phyloP scores from a whole-genome alignment of 2,888 invertebrate genomes.

The Hoplodrina ambigua region DNA sequence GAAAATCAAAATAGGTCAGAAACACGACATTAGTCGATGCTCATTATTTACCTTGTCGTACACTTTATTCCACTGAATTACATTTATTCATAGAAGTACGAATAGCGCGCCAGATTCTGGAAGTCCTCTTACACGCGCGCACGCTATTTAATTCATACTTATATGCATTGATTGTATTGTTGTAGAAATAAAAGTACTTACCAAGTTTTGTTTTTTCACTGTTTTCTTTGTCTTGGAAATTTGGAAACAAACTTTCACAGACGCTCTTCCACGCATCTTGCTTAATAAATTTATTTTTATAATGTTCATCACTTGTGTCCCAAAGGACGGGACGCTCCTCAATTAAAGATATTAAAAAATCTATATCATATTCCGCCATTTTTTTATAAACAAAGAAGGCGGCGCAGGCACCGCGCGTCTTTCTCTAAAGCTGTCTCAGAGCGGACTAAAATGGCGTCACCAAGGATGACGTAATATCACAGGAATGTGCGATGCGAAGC shows the following conservation, averaged over 20 bases:
- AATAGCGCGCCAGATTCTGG: too few relatives aligned
- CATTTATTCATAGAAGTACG: too few relatives aligned
- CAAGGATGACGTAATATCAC: neutral
- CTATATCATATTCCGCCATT: slow-evolving; percentile 58
- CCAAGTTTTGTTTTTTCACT: slow-evolving; percentile 61
- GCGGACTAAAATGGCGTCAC: neutral
- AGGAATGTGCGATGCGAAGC: neutral
- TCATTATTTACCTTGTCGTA: too few relatives aligned
- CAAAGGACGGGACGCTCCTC: slow-evolving; percentile 52
- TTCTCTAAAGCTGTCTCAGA: neutral
- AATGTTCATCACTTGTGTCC: slow-evolving; percentile 63
- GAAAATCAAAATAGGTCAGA: too few relatives aligned
- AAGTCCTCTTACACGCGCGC: too few relatives aligned
- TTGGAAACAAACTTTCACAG: slow-evolving; percentile 61
- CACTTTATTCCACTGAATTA: too few relatives aligned
- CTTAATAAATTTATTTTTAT: slow-evolving; percentile 59
- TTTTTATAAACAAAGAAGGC: too few relatives aligned
- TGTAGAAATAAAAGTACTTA: too few relatives aligned
- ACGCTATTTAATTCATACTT: too few relatives aligned
- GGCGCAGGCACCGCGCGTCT: slow-evolving; percentile 47
- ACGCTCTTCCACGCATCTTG: slow-evolving; percentile 59
- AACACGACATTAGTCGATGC: too few relatives aligned
- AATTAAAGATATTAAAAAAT: slow-evolving; percentile 55
- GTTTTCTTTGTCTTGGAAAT: slow-evolving; percentile 61
- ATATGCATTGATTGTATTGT: too few relatives aligned